Evolutionary conservation across 2,797 vertebrate species (phyloP).

Genomic region (Apodemus agrarius): DNA sequence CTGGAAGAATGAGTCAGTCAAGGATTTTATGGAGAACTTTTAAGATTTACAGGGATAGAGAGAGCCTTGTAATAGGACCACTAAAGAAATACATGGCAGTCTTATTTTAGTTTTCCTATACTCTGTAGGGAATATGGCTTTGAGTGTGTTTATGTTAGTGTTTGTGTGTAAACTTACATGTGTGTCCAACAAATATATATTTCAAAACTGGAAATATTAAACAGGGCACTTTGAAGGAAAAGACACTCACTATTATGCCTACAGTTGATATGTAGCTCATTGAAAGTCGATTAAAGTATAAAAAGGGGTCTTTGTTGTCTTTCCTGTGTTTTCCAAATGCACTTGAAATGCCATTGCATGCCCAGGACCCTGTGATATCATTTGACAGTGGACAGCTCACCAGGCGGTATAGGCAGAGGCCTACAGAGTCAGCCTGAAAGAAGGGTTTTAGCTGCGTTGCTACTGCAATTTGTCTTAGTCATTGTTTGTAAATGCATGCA

Average conservation of each 20-base stretch:
- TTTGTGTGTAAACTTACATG: neutral
- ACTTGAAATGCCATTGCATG: neutral
- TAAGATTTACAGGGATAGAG: neutral
- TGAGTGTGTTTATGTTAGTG: neutral
- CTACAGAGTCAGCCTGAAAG: neutral
- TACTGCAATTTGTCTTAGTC: neutral
- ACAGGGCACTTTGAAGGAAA: neutral
- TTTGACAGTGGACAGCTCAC: neutral
- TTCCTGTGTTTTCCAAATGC: neutral
- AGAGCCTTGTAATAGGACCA: neutral
- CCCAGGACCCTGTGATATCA: neutral
- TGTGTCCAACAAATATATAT: neutral
- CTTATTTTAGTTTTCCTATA: neutral
- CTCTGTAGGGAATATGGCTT: neutral
- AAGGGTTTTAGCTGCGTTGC: neutral
- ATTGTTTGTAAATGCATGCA: constrained; percentile 29
- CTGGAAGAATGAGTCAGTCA: neutral
- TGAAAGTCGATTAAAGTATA: neutral
- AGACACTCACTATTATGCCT: neutral
- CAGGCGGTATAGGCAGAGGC: neutral
- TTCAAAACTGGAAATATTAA: constrained; percentile 15
- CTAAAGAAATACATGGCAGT: neutral
- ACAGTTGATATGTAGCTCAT: neutral
- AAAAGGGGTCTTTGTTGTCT: neutral
- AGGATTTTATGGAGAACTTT: constrained; percentile 2